phyloP scores from a whole-genome alignment of 2,113 vertebrate species.

The Thamnophis sirtalis region DNA sequence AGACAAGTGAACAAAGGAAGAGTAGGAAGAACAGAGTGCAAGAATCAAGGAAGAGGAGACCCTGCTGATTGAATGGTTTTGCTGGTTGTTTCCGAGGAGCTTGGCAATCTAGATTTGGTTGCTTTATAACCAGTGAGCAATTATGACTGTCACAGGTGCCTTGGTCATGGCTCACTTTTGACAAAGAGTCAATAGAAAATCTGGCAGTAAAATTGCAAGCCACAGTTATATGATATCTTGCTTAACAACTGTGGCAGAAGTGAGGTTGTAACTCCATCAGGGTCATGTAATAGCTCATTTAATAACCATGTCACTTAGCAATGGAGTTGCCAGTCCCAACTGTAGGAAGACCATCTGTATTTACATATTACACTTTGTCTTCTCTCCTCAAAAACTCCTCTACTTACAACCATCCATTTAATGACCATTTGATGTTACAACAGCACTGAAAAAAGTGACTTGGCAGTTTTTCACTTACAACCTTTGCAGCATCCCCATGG shows the following conservation, averaged over 20 bases:
- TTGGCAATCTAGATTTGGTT: not conserved
- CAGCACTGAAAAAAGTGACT: no score
- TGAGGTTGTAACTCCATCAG: not conserved
- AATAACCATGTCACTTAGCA: not conserved
- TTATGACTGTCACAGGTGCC: no score
- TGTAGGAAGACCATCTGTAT: not conserved
- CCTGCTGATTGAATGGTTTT: not conserved
- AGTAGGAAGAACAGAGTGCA: not conserved
- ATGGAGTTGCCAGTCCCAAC: not conserved
- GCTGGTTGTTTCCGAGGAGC: not conserved
- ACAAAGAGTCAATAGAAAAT: not conserved
- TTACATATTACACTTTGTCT: not conserved
- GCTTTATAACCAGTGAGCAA: not conserved
- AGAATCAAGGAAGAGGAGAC: not conserved
- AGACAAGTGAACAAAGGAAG: not conserved
- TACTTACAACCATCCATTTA: no score
- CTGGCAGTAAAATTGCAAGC: not conserved
- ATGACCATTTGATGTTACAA: no score
- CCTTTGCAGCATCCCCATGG: no score
- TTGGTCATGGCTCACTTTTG: not conserved
- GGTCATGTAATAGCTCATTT: not conserved
- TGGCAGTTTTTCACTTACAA: no score
- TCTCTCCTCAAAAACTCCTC: not conserved
- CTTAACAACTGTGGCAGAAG: not conserved
- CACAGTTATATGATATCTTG: not conserved